A percentile compares a stretch with the other conserved stretches of the same genome.
phyloP scores from a whole-genome alignment of 2,888 invertebrate species.

The Eulithis prunata region DNA sequence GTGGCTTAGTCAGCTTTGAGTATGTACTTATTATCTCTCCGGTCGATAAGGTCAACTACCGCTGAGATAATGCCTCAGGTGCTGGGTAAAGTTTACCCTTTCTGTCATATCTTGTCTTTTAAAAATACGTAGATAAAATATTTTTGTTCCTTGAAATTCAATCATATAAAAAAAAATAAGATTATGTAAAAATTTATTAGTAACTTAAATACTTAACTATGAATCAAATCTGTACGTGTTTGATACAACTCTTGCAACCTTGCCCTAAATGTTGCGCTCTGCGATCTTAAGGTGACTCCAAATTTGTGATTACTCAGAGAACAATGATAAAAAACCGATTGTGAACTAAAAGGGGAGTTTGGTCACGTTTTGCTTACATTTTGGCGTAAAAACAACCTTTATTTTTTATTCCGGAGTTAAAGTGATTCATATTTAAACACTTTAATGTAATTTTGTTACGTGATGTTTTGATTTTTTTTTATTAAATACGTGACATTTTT shows the following conservation, averaged over 20 bases:
- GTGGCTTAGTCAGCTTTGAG: not conserved
- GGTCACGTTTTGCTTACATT: constrained; percentile 42
- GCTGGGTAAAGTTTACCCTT: no score
- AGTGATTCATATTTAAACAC: constrained; percentile 38
- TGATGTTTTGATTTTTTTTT: constrained; percentile 24
- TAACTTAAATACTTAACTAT: constrained; percentile 15
- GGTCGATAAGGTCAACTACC: no score
- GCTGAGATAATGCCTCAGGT: no score
- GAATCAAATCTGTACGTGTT: constrained; percentile 38
- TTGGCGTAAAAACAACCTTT: constrained; percentile 40
- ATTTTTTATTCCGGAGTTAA: constrained; percentile 35
- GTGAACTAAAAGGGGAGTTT: constrained; percentile 40
- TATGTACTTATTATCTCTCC: not conserved
- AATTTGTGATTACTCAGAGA: constrained; percentile 54
- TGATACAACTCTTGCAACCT: constrained; percentile 41
- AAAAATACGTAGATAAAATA: no score
- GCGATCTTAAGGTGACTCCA: constrained; percentile 59
- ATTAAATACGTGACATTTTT: constrained; percentile 15
- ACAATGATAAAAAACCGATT: constrained; percentile 48
- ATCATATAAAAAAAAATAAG: no score
- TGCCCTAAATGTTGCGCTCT: constrained; percentile 37
- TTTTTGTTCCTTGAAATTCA: no score
- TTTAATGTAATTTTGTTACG: constrained; percentile 24
- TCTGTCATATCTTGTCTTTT: no score
- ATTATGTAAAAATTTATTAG: not conserved